Evolutionary conservation across 2,797 vertebrate genomes (phyloP).

Genomic region (Buceros bicornis): DNA sequence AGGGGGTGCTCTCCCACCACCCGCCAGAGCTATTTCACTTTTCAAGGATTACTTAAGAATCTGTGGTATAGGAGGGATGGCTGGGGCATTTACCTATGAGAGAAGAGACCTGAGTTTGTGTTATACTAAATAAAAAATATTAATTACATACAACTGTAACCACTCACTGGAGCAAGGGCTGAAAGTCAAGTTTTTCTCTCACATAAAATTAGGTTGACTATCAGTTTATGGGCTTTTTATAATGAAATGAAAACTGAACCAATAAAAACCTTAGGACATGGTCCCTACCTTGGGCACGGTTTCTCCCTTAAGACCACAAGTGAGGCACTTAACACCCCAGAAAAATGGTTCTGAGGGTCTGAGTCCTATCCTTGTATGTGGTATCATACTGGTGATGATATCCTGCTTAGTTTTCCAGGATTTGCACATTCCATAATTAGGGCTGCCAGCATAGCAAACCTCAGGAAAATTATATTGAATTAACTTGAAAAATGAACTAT

Average conservation of each 20-base stretch:
- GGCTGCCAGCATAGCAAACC: not conserved
- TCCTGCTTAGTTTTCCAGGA: not conserved
- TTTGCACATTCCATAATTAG: not conserved
- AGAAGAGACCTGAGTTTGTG: not conserved
- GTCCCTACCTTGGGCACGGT: not conserved
- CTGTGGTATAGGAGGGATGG: not conserved
- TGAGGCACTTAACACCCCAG: accelerated
- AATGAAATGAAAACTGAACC: not conserved
- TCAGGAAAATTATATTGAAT: not conserved
- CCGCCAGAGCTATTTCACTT: accelerated
- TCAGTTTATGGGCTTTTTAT: not conserved
- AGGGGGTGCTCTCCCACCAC: not conserved
- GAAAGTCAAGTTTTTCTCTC: not conserved
- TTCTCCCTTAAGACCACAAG: not conserved
- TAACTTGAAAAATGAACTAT: not conserved
- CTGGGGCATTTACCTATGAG: not conserved
- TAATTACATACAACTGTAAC: not conserved
- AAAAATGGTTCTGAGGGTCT: not conserved
- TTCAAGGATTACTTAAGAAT: not conserved
- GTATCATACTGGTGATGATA: not conserved
- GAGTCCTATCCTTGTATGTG: not conserved
- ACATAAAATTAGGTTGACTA: not conserved
- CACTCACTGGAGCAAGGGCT: not conserved
- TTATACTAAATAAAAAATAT: not conserved
- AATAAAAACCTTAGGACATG: not conserved